These are phyloP conservation scores for Muricea muricata DNA, from an alignment of 92 coral and sea anemone genomes.

Conservation along the genomic window DNA sequence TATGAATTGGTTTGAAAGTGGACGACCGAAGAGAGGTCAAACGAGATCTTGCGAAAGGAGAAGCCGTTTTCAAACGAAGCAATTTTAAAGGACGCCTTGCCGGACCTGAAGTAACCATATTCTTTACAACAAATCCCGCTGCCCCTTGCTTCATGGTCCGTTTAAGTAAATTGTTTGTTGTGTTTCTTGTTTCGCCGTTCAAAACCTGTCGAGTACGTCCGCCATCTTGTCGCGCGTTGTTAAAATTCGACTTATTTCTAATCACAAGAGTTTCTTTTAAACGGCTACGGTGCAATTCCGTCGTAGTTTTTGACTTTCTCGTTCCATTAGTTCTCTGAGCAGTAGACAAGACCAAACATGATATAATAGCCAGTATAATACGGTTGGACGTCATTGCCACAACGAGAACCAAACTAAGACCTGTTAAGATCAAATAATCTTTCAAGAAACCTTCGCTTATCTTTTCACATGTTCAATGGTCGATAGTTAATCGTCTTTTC, in stretches of 20 bases:
- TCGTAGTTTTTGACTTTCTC: background rate
- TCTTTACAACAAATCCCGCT: background rate
- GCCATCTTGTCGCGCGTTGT: background rate
- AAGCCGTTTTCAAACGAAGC: slow-evolving; percentile 26
- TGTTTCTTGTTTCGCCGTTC: background rate
- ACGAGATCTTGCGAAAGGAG: slow-evolving; percentile 18
- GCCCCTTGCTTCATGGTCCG: slow-evolving; percentile 15
- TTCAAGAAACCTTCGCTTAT: background rate
- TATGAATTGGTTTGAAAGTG: slow-evolving; percentile 87
- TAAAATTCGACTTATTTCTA: background rate
- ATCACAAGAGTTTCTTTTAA: background rate
- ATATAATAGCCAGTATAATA: background rate
- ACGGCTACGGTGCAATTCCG: background rate
- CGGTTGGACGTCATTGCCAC: background rate
- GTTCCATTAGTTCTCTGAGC: background rate
- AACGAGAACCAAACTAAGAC: background rate
- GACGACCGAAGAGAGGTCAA: slow-evolving; percentile 36
- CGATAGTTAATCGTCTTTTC: background rate
- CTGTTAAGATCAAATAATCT: background rate
- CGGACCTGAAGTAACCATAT: background rate
- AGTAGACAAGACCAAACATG: background rate
- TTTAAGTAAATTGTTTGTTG: slow-evolving; percentile 2
- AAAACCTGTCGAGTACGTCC: slow-evolving; percentile 6
- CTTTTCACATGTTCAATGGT: background rate
- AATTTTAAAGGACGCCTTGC: slow-evolving; percentile 47